These are phyloP conservation scores for Aurelia aurita complex sp. Pacific DNA, from an alignment of 30 jellyfish, hydroid and myxozoan species.

Conservation along the genomic window DNA sequence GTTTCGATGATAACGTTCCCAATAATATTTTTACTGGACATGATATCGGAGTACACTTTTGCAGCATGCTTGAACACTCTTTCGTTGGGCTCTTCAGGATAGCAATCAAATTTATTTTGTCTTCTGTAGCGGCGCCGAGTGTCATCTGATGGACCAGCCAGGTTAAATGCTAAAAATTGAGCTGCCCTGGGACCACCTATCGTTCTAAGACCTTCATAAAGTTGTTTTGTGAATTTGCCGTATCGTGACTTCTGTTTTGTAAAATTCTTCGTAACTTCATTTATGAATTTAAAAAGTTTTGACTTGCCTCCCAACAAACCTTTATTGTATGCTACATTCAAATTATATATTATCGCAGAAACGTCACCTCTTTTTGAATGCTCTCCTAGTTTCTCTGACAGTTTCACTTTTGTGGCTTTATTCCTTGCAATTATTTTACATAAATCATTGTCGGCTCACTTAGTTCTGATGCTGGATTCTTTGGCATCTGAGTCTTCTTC, in stretches of 20 bases:
- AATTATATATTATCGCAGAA: conserved; percentile 4
- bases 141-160: conserved; percentile 24
- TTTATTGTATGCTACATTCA: conserved; percentile 9
- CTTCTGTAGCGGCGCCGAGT: conserved; percentile 13
- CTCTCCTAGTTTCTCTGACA: neutral
- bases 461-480: too few species aligned
- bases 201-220: neutral
- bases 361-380: conserved; percentile 11
- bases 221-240: conserved; percentile 1
- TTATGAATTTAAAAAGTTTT: conserved; percentile 3
- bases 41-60: neutral
- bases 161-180: neutral
- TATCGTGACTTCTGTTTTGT: conserved; percentile 3
- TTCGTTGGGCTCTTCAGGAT: conserved; percentile 27
- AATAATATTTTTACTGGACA: conserved; percentile 9
- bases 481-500: too few species aligned
- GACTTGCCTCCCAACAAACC: conserved; percentile 21
- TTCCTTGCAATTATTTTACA: conserved; percentile 1
- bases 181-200: conserved; percentile 38
- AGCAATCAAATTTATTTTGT: neutral
- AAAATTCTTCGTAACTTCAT: conserved; percentile 2
- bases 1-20: conserved; percentile 10
- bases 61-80: conserved; percentile 21
- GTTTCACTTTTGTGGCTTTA: neutral
- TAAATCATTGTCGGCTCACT: neutral